These are phyloP conservation scores for Drosophila bocki DNA, from an alignment of 1,140 invertebrate species.

Conservation along the genomic window DNA sequence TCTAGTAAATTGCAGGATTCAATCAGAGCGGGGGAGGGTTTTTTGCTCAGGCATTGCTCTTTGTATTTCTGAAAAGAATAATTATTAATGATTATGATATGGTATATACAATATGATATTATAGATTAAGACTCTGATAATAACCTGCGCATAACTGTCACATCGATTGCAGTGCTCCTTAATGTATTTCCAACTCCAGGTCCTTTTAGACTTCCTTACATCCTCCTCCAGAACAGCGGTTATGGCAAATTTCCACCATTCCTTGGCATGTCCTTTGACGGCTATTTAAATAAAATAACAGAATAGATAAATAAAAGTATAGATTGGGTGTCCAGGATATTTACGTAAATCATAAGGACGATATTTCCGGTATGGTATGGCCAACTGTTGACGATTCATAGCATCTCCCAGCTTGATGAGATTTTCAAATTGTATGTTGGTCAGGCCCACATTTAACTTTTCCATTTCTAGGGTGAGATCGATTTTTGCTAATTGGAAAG, in stretches of 20 bases:
- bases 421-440: constrained; percentile 92
- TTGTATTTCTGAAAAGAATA: constrained; percentile 88
- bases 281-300: constrained; percentile 50
- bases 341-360: constrained; percentile 71
- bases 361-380: constrained; percentile 86
- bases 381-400: constrained; percentile 89
- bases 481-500: constrained; percentile 95
- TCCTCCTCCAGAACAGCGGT: constrained; percentile 93
- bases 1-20: constrained; percentile 89
- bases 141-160: constrained; percentile 89
- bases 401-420: constrained; percentile 70
- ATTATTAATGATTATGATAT: too few species aligned
- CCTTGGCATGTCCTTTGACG: constrained; percentile 92
- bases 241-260: constrained; percentile 98
- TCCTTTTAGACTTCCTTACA: constrained; percentile 88
- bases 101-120: background rate
- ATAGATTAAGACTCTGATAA: background rate
- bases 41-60: constrained; percentile 90
- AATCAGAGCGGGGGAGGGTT: constrained; percentile 86
- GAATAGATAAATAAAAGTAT: background rate
- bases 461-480: constrained; percentile 95
- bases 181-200: constrained; percentile 98
- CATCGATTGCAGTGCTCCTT: constrained; percentile 91
- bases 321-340: background rate
- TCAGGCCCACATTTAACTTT: constrained; percentile 91